phyloP scores from a whole-genome alignment of 2,797 vertebrate genomes.

The Micropoecilia bifurca region DNA sequence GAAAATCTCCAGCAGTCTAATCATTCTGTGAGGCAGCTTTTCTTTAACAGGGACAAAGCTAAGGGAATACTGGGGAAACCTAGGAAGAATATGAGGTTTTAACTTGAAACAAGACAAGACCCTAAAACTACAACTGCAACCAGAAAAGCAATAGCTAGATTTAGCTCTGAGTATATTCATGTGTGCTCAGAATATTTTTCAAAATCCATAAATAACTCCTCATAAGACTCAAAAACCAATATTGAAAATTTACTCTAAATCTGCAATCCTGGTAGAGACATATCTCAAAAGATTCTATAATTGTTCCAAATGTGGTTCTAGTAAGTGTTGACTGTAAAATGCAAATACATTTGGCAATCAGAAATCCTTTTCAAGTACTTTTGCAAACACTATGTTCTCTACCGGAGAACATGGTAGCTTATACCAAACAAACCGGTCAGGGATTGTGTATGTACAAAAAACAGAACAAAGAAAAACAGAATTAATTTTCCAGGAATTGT shows the following conservation, averaged over 20 bases:
- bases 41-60: background rate
- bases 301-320: background rate
- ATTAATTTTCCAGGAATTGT: conserved; percentile 6
- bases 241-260: background rate
- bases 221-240: background rate
- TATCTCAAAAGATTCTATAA: background rate
- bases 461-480: background rate
- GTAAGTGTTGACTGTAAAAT: background rate
- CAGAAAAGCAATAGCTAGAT: background rate
- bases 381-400: background rate
- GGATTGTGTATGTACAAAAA: background rate
- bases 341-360: background rate
- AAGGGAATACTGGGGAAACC: no score
- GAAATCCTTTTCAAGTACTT: background rate
- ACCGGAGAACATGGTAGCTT: background rate
- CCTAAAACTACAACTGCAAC: background rate
- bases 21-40: background rate
- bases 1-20: background rate
- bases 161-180: background rate
- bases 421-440: background rate
- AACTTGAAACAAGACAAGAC: background rate
- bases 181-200: background rate
- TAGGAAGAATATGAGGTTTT: background rate
- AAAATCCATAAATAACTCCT: background rate
- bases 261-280: background rate